Evolutionary conservation across 2,888 invertebrate species (phyloP).

Genomic region (Lepeophtheirus nordmannii): DNA sequence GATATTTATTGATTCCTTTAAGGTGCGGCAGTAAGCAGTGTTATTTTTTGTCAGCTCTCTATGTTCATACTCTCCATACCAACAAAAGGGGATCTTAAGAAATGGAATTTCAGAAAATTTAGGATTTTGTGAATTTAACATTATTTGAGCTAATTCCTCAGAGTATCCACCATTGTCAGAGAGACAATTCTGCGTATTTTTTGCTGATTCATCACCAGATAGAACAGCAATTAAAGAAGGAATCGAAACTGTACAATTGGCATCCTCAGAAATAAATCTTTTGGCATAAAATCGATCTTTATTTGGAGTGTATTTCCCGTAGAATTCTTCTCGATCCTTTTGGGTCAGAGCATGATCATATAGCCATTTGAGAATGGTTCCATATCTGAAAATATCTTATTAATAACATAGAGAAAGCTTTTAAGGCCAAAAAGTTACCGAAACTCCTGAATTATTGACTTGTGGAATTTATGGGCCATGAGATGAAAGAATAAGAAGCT

Average conservation of each 20-base stretch:
- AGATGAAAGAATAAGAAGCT: neutral
- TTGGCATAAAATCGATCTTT: neutral
- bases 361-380: neutral
- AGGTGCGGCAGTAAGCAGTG: neutral
- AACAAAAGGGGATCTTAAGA: neutral
- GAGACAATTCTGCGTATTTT: neutral
- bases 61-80: slow-evolving; percentile 2
- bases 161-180: neutral
- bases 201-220: neutral
- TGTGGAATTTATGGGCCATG: neutral
- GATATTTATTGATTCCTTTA: neutral
- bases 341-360: neutral
- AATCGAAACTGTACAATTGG: neutral
- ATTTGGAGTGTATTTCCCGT: neutral
- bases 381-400: neutral
- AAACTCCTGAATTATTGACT: neutral
- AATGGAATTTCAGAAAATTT: neutral
- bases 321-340: neutral
- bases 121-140: neutral
- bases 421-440: neutral
- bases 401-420: too few species aligned
- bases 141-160: neutral
- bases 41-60: neutral
- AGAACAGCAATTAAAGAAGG: neutral
- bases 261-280: neutral